These are phyloP conservation scores for Chaenogobius annularis DNA, from an alignment of 2,113 vertebrate genomes.

Conservation along the genomic window DNA sequence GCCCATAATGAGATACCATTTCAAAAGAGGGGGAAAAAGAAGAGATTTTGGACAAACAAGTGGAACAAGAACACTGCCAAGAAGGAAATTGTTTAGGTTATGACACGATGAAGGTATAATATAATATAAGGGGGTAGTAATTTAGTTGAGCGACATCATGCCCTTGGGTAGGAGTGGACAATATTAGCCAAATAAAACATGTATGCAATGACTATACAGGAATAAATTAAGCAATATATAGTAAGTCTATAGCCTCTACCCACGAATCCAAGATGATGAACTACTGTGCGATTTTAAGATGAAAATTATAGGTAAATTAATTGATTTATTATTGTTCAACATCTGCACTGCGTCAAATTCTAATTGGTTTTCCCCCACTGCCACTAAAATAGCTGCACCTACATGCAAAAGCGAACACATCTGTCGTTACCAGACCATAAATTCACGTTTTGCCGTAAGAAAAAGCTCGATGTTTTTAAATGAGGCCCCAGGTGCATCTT, in stretches of 20 bases:
- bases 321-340: background rate
- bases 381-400: background rate
- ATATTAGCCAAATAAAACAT: conserved; percentile 1
- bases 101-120: conserved; percentile 56
- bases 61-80: conserved; percentile 24
- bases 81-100: conserved; percentile 26
- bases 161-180: background rate
- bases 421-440: background rate
- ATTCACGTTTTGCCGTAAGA: conserved; percentile 10
- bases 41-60: conserved; percentile 58
- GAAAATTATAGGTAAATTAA: background rate
- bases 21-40: conserved; percentile 31
- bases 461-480: conserved; percentile 53
- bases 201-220: background rate
- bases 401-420: background rate
- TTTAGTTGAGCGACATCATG: conserved; percentile 45
- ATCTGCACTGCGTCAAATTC: background rate
- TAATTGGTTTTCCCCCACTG: background rate
- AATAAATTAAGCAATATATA: background rate
- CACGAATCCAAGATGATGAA: background rate
- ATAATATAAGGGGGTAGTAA: conserved; percentile 47
- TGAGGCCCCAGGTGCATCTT: conserved; percentile 51
- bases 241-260: no score
- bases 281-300: background rate
- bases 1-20: conserved; percentile 68